Evolutionary conservation across 2,888 invertebrate species (phyloP).

Genomic region (Andricus quercusramuli): DNA sequence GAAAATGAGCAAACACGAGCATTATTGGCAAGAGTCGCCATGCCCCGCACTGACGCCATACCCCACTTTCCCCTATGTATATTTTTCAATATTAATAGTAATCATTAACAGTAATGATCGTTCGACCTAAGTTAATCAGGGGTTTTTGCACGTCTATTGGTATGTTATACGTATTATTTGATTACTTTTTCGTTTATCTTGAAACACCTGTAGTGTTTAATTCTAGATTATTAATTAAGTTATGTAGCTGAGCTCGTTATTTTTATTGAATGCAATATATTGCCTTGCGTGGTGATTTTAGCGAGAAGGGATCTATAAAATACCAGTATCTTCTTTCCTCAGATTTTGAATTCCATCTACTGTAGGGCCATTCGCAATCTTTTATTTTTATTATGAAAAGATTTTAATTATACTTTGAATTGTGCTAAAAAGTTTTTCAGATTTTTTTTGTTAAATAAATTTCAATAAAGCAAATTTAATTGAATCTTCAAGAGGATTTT

Average conservation of each 20-base stretch:
- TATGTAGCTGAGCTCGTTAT: slow-evolving; percentile 12
- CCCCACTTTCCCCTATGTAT: no score
- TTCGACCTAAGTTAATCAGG: slow-evolving; percentile 48
- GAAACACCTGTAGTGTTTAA: slow-evolving; percentile 55
- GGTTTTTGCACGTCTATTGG: slow-evolving; percentile 13
- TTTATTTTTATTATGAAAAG: not conserved
- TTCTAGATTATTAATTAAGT: slow-evolving; percentile 50
- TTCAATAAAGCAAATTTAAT: not conserved
- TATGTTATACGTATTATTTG: slow-evolving; percentile 60
- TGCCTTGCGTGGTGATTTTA: slow-evolving; percentile 11
- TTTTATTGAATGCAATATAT: slow-evolving; percentile 6
- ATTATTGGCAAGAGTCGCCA: no score
- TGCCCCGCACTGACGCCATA: no score
- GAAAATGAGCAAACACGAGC: no score
- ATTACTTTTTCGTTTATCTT: slow-evolving; percentile 61
- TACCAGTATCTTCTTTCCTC: slow-evolving; percentile 41
- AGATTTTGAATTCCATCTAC: slow-evolving; percentile 20
- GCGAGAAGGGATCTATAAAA: slow-evolving; percentile 8
- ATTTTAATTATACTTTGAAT: not conserved
- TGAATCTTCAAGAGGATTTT: not conserved
- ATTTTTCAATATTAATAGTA: slow-evolving; percentile 49
- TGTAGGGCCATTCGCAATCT: not conserved
- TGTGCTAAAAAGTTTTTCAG: not conserved
- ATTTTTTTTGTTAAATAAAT: not conserved
- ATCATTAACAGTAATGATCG: slow-evolving; percentile 57